These are phyloP conservation scores for Stichopus chloronotus DNA, from an alignment of 35 echinoderm and acorn worm species.

Conservation along the genomic window DNA sequence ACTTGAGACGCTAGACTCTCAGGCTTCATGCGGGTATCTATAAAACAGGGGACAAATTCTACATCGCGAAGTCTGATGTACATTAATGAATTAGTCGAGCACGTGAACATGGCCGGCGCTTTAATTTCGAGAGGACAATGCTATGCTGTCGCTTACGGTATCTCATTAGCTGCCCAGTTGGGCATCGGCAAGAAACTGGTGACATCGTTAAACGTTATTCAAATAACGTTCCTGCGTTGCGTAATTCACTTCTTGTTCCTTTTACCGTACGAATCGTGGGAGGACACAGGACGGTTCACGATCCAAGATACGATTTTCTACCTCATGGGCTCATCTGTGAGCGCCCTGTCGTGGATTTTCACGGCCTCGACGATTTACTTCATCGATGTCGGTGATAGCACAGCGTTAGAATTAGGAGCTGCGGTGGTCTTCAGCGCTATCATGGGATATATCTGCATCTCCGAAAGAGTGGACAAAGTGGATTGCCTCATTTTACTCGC, in stretches of 20 bases:
- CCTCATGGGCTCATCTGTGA: not conserved
- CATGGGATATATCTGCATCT: not conserved
- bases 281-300: not conserved
- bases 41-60: no score
- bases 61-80: no score
- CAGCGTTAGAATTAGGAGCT: slow-evolving; percentile 15
- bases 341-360: not conserved
- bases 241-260: not conserved
- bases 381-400: not conserved
- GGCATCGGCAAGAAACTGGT: not conserved
- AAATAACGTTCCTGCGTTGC: not conserved
- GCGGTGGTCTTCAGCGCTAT: not conserved
- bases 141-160: not conserved
- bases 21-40: no score
- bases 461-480: not conserved
- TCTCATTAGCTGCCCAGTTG: not conserved
- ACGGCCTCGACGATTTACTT: not conserved
- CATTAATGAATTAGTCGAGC: no score
- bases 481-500: not conserved
- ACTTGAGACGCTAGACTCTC: no score
- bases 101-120: no score
- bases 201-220: not conserved
- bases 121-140: not conserved
- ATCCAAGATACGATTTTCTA: not conserved
- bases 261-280: not conserved